Conservation (phyloP, 53 echinoderm and acorn worm genomes). For the Actinopyga echinites region DNA sequence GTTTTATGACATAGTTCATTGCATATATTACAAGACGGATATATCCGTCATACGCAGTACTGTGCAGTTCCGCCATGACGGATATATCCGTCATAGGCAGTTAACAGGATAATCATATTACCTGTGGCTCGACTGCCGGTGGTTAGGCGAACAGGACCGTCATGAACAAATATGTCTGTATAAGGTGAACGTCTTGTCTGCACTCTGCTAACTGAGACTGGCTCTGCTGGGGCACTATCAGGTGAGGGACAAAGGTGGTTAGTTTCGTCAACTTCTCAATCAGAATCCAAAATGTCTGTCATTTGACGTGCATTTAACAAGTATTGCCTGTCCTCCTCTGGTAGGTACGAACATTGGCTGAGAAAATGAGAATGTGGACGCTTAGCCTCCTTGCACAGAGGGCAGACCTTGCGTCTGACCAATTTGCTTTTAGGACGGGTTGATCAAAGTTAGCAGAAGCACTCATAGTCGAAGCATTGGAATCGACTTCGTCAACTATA, state of each 20-base stretch:
- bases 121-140: conserved; percentile 68
- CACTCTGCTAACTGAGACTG: conserved; percentile 39
- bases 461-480: neutral
- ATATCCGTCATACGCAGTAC: too few relatives aligned
- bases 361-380: conserved; percentile 20
- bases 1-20: too few relatives aligned
- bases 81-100: too few relatives aligned
- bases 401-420: conserved; percentile 27
- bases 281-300: neutral
- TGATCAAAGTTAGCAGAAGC: neutral
- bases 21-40: too few relatives aligned
- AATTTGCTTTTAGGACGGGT: neutral
- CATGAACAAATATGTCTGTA: conserved; percentile 43
- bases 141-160: conserved; percentile 35
- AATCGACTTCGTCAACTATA: conserved; percentile 53
- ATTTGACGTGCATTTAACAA: conserved; percentile 18
- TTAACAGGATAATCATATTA: conserved; percentile 43
- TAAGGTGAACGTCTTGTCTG: conserved; percentile 54
- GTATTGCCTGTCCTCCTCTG: conserved; percentile 35
- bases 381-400: conserved; percentile 52
- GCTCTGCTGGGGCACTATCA: too few relatives aligned
- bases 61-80: too few relatives aligned
- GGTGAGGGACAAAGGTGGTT: neutral
- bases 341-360: conserved; percentile 29
- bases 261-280: neutral